Evolutionary conservation across 2,888 invertebrate genomes (phyloP).

Genomic region (Cyclophora albipunctata): DNA sequence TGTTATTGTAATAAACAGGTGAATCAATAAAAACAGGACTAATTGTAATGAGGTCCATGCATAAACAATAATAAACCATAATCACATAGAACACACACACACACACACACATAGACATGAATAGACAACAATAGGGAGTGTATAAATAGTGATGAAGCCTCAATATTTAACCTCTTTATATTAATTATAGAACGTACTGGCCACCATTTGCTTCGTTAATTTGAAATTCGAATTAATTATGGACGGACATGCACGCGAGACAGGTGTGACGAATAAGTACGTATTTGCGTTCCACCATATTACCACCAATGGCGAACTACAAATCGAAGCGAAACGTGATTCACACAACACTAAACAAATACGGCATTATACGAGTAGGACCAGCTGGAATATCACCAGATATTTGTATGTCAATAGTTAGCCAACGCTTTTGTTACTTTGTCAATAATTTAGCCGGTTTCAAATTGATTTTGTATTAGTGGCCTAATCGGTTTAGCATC

Average conservation of each 20-base stretch:
- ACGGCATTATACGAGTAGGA: neutral
- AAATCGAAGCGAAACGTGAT: neutral
- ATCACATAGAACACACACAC: too few relatives aligned
- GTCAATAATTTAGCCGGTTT: neutral
- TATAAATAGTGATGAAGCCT: too few relatives aligned
- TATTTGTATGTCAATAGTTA: neutral
- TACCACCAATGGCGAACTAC: slow-evolving; percentile 1
- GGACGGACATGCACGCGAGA: slow-evolving; percentile 10
- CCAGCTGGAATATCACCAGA: neutral
- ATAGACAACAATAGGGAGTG: too few relatives aligned
- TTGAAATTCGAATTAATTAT: slow-evolving; percentile 20
- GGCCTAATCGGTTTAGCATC: too few relatives aligned
- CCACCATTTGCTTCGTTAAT: slow-evolving; percentile 8
- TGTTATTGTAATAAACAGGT: too few relatives aligned
- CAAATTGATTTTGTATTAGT: too few relatives aligned
- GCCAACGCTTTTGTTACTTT: neutral
- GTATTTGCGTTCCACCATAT: slow-evolving; percentile 13
- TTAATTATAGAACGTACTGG: neutral
- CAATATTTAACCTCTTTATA: too few relatives aligned
- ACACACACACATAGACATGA: too few relatives aligned
- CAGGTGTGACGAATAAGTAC: slow-evolving; percentile 13
- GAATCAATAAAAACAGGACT: too few relatives aligned
- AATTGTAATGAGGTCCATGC: too few relatives aligned
- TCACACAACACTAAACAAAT: neutral
- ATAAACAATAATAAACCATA: too few relatives aligned